Conservation (phyloP, 2,888 invertebrate genomes). For the Drosophila prostipennis region DNA sequence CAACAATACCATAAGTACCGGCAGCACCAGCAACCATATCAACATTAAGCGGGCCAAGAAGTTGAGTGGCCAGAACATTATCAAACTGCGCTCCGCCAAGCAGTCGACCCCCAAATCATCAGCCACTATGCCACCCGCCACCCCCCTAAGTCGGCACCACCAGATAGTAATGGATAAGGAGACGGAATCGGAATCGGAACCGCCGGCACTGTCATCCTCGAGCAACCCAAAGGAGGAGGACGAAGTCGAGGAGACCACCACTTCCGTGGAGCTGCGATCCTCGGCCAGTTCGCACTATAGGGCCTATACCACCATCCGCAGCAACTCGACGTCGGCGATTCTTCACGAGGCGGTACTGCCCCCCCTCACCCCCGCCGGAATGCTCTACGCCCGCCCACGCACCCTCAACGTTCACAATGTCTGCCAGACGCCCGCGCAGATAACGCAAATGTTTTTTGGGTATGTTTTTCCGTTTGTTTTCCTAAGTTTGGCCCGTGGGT, state of each 20-base stretch:
- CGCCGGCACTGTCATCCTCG: too few species aligned
- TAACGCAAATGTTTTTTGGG: constrained; percentile 83
- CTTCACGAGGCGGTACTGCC: constrained; percentile 56
- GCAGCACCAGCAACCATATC: constrained; percentile 28
- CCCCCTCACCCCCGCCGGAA: constrained; percentile 52
- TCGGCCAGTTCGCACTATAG: constrained; percentile 47
- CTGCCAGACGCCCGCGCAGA: constrained; percentile 81
- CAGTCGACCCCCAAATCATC: constrained; percentile 14
- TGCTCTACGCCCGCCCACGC: constrained; percentile 78
- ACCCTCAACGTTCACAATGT: constrained; percentile 82
- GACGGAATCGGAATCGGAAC: background rate
- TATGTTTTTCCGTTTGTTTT: constrained; percentile 72
- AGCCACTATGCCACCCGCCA: constrained; percentile 27
- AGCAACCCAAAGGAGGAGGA: constrained; percentile 6
- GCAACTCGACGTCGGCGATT: constrained; percentile 81
- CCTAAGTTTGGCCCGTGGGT: constrained; percentile 1
- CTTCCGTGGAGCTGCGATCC: constrained; percentile 67
- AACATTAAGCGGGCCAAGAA: constrained; percentile 42
- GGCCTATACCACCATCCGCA: constrained; percentile 69
- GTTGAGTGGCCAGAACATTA: constrained; percentile 41
- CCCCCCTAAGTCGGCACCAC: constrained; percentile 18
- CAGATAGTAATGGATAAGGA: constrained; percentile 49
- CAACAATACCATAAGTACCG: constrained; percentile 35
- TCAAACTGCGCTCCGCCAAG: constrained; percentile 49
- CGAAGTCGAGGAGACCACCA: constrained; percentile 57